Evolutionary conservation across 2,113 vertebrate genomes (phyloP), one percentile per base, ranked within the genome.

Genomic region (Coryphaenoides rupestris): DNA sequence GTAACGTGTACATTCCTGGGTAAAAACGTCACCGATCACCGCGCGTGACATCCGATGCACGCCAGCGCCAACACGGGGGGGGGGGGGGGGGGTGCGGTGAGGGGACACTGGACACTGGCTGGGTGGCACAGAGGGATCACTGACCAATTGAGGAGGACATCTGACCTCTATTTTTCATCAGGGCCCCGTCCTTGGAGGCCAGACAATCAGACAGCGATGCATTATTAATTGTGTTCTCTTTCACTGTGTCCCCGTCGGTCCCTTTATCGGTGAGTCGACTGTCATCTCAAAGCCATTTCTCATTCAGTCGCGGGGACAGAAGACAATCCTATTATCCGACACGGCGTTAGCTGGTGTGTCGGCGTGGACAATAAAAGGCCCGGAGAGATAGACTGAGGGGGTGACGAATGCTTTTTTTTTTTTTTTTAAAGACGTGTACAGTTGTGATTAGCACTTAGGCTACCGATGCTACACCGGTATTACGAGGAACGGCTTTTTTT

Each of bases 181-280:
- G 61, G 50, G 50, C 46, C n/a, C 56, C 16, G 63, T 87, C 78
- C 79, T 80, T 75, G 66, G 73, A n/a, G 76, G 78, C 86, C 79
- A 87, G 83, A 82, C 78, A 83, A 74, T 75, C 78, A 79, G 83
- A 83, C 80, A 78, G 79, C 86, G 75, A 86, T 88, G 76, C 81
- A 86, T 89, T 87, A 88, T 88, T 88, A 88, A 86, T 86, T 81
- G 72, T 75, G 69, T 49, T 70, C 82, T 80, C 80, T 72, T 84
- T 88, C 87, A 75, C 75, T 68, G 60, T 65, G 79, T 78, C 69
- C 75, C 69, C 67, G 71, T n/a, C n/a, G 74, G 68, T 74, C 50
- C 50, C 80, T 86, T 85, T 77, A 87, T 86, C 79, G 81, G 72
- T 70, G 75, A n/a, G 75, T 76, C 33, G 63, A 67, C 74, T 54